These are phyloP conservation scores for Ibidorhyncha struthersii DNA, from an alignment of 2,113 vertebrate species.

Conservation along the genomic window DNA sequence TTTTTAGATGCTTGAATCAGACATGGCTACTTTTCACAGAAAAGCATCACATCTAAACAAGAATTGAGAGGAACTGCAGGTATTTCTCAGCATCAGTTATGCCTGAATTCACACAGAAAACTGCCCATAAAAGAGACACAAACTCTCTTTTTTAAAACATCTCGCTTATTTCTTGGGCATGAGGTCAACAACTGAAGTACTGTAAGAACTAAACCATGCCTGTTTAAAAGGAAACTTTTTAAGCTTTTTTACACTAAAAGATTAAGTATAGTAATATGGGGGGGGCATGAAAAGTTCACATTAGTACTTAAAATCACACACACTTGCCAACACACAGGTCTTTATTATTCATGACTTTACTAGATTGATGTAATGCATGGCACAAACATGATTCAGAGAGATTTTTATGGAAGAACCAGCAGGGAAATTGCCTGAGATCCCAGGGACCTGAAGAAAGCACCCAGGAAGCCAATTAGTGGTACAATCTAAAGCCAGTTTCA, in stretches of 20 bases:
- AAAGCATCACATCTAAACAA: not conserved
- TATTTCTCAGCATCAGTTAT: not conserved
- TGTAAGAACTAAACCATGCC: not conserved
- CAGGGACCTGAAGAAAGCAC: not conserved
- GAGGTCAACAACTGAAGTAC: not conserved
- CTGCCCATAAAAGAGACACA: not conserved
- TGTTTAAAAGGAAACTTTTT: not conserved
- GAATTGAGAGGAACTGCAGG: not conserved
- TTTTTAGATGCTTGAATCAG: not conserved
- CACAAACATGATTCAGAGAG: not conserved
- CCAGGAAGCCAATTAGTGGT: not conserved
- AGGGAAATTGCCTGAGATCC: not conserved
- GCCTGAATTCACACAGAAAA: not conserved
- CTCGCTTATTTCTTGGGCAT: not conserved
- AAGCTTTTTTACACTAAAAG: not conserved
- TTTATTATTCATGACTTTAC: not conserved
- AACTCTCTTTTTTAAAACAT: not conserved
- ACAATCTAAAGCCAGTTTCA: not conserved
- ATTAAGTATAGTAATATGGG: not conserved
- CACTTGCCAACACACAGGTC: not conserved
- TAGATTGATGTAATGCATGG: not conserved
- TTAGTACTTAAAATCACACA: not conserved
- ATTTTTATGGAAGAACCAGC: not conserved
- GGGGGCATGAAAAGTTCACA: not conserved
- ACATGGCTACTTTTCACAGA: not conserved